A percentile compares a stretch with the other conserved stretches of the same genome.
phyloP scores from a whole-genome alignment of 2,113 vertebrate species.

The Otus sunia region DNA sequence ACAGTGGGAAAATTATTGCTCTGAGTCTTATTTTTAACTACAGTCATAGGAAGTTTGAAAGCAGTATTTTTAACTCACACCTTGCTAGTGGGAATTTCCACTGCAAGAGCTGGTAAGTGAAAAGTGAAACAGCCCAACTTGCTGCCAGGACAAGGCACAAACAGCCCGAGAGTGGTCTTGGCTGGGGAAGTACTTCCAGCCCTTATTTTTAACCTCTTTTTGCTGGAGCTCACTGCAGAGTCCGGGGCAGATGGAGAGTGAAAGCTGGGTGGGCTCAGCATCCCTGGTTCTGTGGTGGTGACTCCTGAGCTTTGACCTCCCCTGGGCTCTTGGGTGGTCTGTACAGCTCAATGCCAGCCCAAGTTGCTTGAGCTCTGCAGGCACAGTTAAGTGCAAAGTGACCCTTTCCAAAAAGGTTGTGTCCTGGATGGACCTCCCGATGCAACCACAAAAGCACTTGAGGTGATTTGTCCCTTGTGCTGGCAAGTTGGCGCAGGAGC shows the following conservation, averaged over 20 bases:
- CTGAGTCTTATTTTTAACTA: neutral
- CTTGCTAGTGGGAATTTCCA: neutral
- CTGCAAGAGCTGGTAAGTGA: neutral
- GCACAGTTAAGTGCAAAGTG: neutral
- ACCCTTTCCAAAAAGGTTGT: neutral
- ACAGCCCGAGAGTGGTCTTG: neutral
- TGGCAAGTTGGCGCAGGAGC: neutral
- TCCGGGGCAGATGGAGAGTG: neutral
- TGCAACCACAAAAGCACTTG: neutral
- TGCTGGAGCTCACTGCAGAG: neutral
- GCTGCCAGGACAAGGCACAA: neutral
- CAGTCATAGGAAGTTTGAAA: neutral
- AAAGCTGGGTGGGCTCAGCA: neutral
- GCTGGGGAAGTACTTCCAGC: neutral
- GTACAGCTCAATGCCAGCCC: accelerated
- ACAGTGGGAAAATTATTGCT: neutral
- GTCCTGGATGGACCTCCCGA: accelerated
- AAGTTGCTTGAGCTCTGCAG: neutral
- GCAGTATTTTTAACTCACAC: neutral
- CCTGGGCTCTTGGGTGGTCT: neutral
- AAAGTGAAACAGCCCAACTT: neutral
- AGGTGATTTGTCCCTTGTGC: neutral
- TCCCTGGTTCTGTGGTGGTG: accelerated
- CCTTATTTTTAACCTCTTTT: neutral
- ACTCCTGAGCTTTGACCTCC: neutral